Evolutionary conservation across 2,888 invertebrate genomes (phyloP).

Genomic region (Sialis fuliginosa): DNA sequence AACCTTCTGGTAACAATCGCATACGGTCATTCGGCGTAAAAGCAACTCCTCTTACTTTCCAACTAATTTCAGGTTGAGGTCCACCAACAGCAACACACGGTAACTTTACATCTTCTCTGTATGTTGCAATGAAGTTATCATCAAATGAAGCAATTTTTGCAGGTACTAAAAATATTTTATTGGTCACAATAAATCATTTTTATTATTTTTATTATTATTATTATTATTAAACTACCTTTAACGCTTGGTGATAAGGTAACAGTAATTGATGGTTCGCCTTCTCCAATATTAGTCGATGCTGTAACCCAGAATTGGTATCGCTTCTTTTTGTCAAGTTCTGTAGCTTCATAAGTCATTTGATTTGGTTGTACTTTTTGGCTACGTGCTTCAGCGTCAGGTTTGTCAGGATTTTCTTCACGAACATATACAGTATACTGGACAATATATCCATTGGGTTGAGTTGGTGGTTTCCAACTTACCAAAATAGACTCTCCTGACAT

Average conservation of each 20-base stretch:
- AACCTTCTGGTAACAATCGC: slow-evolving; percentile 74
- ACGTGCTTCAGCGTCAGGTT: slow-evolving; percentile 43
- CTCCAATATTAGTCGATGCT: slow-evolving; percentile 84
- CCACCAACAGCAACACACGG: slow-evolving; percentile 86
- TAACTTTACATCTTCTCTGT: slow-evolving; percentile 79
- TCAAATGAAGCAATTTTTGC: slow-evolving; percentile 92
- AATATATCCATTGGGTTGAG: slow-evolving; percentile 82
- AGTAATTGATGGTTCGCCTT: slow-evolving; percentile 79
- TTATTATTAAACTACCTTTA: slow-evolving; percentile 35
- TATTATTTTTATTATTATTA: neutral
- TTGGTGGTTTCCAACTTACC: slow-evolving; percentile 86
- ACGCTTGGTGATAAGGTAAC: slow-evolving; percentile 70
- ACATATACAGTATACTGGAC: slow-evolving; percentile 87
- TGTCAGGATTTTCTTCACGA: slow-evolving; percentile 37
- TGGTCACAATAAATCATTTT: neutral
- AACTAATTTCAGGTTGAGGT: slow-evolving; percentile 74
- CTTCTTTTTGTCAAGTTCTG: slow-evolving; percentile 59
- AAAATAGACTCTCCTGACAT: slow-evolving; percentile 84
- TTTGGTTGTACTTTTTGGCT: slow-evolving; percentile 66
- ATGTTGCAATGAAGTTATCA: slow-evolving; percentile 79
- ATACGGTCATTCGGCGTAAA: slow-evolving; percentile 68
- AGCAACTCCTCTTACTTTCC: slow-evolving; percentile 71
- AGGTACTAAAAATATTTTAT: slow-evolving; percentile 40
- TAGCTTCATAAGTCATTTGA: slow-evolving; percentile 76
- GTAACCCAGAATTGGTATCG: slow-evolving; percentile 91